Base-by-base conservation (phyloP, 1,140 invertebrate species). In the Andrena cerasifolii region DNA sequence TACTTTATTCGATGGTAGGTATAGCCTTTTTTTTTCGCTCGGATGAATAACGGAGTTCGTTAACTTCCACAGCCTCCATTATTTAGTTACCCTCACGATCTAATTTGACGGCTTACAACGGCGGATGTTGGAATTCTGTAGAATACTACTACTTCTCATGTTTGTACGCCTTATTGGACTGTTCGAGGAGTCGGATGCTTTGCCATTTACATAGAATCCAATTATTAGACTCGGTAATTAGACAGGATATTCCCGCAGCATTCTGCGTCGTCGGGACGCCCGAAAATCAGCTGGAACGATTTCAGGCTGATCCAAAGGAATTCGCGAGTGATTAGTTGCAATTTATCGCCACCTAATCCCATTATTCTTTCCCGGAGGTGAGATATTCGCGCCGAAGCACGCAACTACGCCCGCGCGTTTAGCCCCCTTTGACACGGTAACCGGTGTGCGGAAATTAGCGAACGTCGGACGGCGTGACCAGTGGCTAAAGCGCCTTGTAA, bases 361-460 rank as follows among this genome's bases (percentile, higher is more conserved):
- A n/a, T 49, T 49, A n/a, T 1, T n/a, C 18, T n/a, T 49, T n/a
- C 47, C 18, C 2, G 21, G 21, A n/a, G 3, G 18, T n/a, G 4
- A n/a, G 10, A 40, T 40, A 40, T 26, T 59, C 61, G 49, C 72
- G 62, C 49, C n/a, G n/a, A 31, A 3, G 36, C 36, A 10, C 10
- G 36, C 10, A 40, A n/a, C n/a, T n/a, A n/a, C n/a, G n/a, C n/a
- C n/a, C n/a, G n/a, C n/a, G n/a, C n/a, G n/a, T 40, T 45, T 2
- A 67, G 67, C 49, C 53, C 53, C 47, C 28, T 67, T 56, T 67
- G 49, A 56, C 49, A n/a, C n/a, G n/a, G n/a, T n/a, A n/a, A n/a
- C n/a, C n/a, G n/a, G n/a, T n/a, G n/a, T n/a, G n/a, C n/a, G n/a
- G n/a, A n/a, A n/a, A n/a, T n/a, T n/a, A n/a, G 53, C 18, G 26